phyloP scores from a whole-genome alignment of 2,113 vertebrate genomes.

The Calonectris borealis region DNA sequence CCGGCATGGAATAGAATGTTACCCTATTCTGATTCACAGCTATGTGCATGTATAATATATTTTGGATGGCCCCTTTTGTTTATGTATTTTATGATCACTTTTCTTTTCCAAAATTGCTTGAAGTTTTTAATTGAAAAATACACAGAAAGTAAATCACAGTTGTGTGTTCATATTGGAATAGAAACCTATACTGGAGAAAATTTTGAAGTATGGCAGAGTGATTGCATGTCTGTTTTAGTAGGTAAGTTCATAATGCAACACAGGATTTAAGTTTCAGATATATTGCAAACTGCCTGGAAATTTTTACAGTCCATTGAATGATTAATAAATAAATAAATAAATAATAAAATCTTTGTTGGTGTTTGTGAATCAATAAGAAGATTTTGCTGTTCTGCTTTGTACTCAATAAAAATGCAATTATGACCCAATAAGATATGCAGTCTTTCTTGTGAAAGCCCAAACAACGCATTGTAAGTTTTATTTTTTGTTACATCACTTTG shows the following conservation, averaged over 20 bases:
- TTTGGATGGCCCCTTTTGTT: background rate
- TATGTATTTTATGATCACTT: background rate
- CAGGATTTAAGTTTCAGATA: background rate
- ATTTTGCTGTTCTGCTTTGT: background rate
- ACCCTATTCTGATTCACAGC: background rate
- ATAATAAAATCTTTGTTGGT: background rate
- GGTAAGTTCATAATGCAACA: background rate
- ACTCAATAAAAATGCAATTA: background rate
- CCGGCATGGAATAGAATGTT: background rate
- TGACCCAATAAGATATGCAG: accelerated
- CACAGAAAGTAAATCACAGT: background rate
- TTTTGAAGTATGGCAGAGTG: background rate
- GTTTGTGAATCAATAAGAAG: background rate
- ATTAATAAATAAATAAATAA: background rate
- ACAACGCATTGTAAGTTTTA: background rate
- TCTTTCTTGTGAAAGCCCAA: background rate
- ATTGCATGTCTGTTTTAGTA: background rate
- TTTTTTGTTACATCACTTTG: background rate
- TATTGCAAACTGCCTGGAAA: background rate
- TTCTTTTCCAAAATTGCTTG: background rate
- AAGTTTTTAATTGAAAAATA: background rate
- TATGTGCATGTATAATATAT: background rate
- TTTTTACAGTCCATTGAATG: background rate
- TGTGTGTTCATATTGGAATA: background rate
- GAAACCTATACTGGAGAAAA: background rate